Evolutionary conservation across 2,113 vertebrate species (phyloP).

Genomic region (Empidonax traillii): DNA sequence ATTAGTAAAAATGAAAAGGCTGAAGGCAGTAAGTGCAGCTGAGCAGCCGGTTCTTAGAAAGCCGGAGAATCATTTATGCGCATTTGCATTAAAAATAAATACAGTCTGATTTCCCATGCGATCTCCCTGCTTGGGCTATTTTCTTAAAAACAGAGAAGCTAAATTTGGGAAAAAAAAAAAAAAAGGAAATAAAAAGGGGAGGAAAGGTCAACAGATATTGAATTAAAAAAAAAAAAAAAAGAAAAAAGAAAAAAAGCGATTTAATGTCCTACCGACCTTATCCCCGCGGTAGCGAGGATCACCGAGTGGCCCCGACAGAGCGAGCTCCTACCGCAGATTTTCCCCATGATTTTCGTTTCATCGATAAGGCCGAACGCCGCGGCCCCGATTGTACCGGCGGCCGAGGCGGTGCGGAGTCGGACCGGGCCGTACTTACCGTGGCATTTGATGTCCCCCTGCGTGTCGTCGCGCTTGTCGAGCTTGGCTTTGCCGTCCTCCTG

Average conservation of each 20-base stretch:
- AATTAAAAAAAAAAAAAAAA: too few species aligned
- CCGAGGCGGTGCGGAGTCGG: background rate
- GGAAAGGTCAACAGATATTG: background rate
- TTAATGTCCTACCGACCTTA: background rate
- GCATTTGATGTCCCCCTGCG: slow-evolving; percentile 90
- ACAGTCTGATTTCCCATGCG: background rate
- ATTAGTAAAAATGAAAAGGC: background rate
- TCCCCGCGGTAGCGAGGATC: background rate
- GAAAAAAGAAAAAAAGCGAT: background rate
- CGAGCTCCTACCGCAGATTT: background rate
- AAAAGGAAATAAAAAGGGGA: background rate
- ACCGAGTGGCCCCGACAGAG: background rate
- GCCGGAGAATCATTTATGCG: background rate
- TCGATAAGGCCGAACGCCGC: background rate
- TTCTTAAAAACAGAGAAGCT: background rate
- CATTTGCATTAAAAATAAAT: slow-evolving; percentile 54
- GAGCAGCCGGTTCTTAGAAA: slow-evolving; percentile 45
- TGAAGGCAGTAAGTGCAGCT: background rate
- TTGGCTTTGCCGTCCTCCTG: slow-evolving; percentile 90
- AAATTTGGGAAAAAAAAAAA: background rate
- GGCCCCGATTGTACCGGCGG: background rate
- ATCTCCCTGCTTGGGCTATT: background rate
- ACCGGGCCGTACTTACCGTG: slow-evolving; percentile 83
- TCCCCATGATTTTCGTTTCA: background rate
- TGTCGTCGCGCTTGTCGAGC: slow-evolving; percentile 90